Evolutionary conservation across 2,888 invertebrate species (phyloP), one percentile per base, ranked within the genome.

Genomic region (Drosophila fulvimacula): DNA sequence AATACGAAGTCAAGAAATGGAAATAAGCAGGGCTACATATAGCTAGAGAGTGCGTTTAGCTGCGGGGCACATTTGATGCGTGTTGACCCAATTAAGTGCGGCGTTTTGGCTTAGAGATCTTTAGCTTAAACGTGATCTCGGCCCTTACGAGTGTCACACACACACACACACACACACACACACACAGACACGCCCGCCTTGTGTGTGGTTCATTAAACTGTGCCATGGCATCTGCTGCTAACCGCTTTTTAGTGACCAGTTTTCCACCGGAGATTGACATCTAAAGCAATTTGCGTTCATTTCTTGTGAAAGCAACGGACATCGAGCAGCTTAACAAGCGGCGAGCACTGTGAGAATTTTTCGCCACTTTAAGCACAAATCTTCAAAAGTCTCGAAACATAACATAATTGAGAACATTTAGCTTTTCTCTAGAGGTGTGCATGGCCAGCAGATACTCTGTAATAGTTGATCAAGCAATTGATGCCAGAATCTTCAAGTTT

Each of bases 291-390:
- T 82, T 82, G 86, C 74, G 76, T 64, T 71, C 59, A 72, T 81
- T 87, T 87, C 88, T 79, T 67, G 82, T 63, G 84, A 84, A 84
- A 84, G 88, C 85, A 85, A 81, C 82, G 83, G 82, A 76, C 69
- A 19, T 64, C 60, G 60, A 74, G 24, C 65, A 5, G 46, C 46
- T 51, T 17, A 36, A 65, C 59, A 63, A 55, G 48, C 5, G 46
- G 27, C 15, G 46, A 15, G 11, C 19, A 64, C 79, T 81, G 82
- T 82, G 87, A 80, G 87, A 83, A 83, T 82, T 69, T 52, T 69
- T 52, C 77, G 70, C 87, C 87, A 84, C 82, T 82, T 86, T 75
- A 82, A 82, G 82, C 64, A 61, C 56, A 63, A 63, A 75, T 74
- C 71, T 73, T 46, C 42, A 60, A 4, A 46, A 11, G 55, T 24